Evolutionary conservation across 1,140 invertebrate genomes (phyloP).

Genomic region (Drosophila truncata): DNA sequence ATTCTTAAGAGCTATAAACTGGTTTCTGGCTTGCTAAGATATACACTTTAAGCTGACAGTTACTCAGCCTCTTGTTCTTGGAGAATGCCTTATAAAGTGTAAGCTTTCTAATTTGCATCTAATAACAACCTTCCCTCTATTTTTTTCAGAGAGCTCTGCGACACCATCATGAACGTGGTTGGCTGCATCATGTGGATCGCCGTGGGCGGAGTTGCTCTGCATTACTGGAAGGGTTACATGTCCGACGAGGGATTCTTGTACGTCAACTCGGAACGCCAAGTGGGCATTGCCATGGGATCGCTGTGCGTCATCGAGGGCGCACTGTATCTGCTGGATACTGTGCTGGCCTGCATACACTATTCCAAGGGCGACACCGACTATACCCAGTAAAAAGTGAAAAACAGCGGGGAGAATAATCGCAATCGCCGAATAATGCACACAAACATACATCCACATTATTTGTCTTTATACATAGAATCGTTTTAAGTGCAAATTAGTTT

Average conservation of each 20-base stretch:
- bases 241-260: constrained; percentile 90
- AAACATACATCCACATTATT: constrained; percentile 25
- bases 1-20: background rate
- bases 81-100: background rate
- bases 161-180: constrained; percentile 94
- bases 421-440: constrained; percentile 59
- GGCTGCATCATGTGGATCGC: constrained; percentile 93
- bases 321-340: constrained; percentile 91
- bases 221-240: constrained; percentile 94
- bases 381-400: constrained; percentile 48
- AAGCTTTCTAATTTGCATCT: background rate
- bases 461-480: constrained; percentile 52
- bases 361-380: constrained; percentile 87
- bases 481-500: constrained; percentile 80
- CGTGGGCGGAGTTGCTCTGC: constrained; percentile 92
- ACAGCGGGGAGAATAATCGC: constrained; percentile 21
- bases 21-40: background rate
- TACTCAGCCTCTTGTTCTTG: background rate
- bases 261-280: constrained; percentile 89
- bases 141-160: constrained; percentile 87
- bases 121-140: background rate
- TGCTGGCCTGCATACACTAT: constrained; percentile 90
- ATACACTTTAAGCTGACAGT: background rate
- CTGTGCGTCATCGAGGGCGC: constrained; percentile 92
- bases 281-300: constrained; percentile 91